Base-by-base conservation (phyloP, 2,797 vertebrate genomes). In the Gallinago stenura region DNA sequence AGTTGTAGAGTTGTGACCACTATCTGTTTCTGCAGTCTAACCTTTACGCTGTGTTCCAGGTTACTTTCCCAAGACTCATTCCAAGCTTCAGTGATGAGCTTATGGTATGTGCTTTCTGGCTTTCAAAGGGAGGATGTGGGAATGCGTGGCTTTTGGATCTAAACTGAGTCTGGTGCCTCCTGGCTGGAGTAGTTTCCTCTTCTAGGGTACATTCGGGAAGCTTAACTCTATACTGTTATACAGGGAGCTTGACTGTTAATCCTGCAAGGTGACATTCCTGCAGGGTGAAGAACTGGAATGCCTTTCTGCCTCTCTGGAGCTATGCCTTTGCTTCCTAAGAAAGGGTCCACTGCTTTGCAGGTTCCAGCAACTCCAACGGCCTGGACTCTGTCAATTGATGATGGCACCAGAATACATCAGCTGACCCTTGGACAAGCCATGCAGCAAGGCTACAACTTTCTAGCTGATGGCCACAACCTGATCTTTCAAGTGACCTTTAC, bases 301-400 rank as follows among this genome's bases (percentile, higher is more conserved):
- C 56, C 12, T 37, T 26, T 12, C 20, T 85, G 35, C 22, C 83
- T n/a, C 26, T 66, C 3, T 15, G 12, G 68, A 35, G 15, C 3
- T 70, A 2, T 81, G 37, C 16, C 19, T 86, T 80, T 3, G 15
- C 9, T 79, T 41, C 12, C 33, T 51, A 9, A 83, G 41, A 10
- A 54, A 51, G 20, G 33, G 31, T 25, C 22, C 89, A 24, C 41
- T 89, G 46, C 48, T 75, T 71, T 94, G 54, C 66, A 98, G 97
- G 15, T 12, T 14, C 26, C 22, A 51, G 53, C 3, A 11, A 0
- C 77, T 70, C 53, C 22, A 3, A 56, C 54, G 78, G 66, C 92
- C 43, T 98, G 98, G 98, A 84, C 37, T 17, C 12, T 98, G 43
- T 85, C 76, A 28, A 18, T 98, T 69, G 89, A 96, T 60, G 95